Conservation (phyloP, 2,797 vertebrate species). For the Rhabdomys pumilio region DNA sequence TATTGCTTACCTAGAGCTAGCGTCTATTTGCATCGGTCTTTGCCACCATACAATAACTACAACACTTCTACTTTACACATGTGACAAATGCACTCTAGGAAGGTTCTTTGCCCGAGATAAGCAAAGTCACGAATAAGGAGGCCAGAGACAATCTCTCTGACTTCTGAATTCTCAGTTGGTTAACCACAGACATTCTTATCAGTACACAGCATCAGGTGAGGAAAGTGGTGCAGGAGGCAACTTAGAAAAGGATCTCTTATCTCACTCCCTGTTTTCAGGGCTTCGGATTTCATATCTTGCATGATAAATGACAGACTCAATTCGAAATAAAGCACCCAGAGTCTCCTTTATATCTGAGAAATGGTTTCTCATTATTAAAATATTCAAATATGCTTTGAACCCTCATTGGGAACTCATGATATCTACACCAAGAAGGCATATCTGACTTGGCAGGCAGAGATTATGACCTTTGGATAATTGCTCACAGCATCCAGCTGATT, state of each 20-base stretch:
- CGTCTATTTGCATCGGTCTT: constrained; percentile 26
- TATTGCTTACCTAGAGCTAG: constrained; percentile 18
- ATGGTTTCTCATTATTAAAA: background rate
- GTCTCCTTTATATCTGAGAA: constrained; percentile 72
- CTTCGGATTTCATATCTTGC: constrained; percentile 57
- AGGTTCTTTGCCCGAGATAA: constrained; percentile 50
- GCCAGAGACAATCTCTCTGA: constrained; percentile 32
- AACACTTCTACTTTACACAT: constrained; percentile 3
- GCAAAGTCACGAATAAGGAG: constrained; percentile 41
- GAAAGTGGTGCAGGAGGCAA: constrained; percentile 42
- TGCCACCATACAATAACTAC: background rate
- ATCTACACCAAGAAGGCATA: background rate
- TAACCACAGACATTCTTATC: constrained; percentile 38
- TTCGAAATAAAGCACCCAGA: constrained; percentile 76
- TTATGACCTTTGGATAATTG: constrained; percentile 50
- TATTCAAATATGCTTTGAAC: constrained; percentile 12
- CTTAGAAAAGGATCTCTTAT: background rate
- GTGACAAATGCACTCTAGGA: constrained; percentile 37
- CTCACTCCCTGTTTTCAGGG: background rate
- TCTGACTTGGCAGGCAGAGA: constrained; percentile 62
- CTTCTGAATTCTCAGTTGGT: constrained; percentile 26
- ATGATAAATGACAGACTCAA: constrained; percentile 71
- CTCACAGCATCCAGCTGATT: background rate
- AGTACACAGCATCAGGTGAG: constrained; percentile 28
- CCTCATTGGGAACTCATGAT: constrained; percentile 33